Base-by-base conservation (phyloP, 2,797 vertebrate genomes). In the Lagocephalus sceleratus region DNA sequence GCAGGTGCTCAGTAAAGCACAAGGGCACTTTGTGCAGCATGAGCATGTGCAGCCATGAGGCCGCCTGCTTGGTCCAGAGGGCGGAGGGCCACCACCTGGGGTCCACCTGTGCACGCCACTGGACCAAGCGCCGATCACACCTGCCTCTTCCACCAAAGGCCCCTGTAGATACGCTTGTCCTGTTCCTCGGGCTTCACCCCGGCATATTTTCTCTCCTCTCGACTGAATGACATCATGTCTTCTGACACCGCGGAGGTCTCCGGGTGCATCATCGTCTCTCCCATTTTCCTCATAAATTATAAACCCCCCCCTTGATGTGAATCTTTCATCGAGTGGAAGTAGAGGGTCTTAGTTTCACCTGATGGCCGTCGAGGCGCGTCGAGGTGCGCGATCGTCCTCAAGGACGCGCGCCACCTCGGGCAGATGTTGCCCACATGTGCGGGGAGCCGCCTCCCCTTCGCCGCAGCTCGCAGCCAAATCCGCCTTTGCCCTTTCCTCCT, bases 401-500 rank as follows among this genome's bases (percentile, higher is more conserved):
- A n/a, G n/a, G n/a, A n/a, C n/a, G n/a, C n/a, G n/a, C n/a, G n/a
- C n/a, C n/a, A n/a, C n/a, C n/a, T n/a, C n/a, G n/a, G n/a, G n/a
- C n/a, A n/a, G n/a, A n/a, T n/a, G n/a, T n/a, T n/a, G n/a, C n/a
- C n/a, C n/a, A 14, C 5, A 29, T 29, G 8, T 29, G 29, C 10
- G 11, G 29, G 3, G 6, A 29, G 11, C 7, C 54, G 39, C 35
- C 48, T 53, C 41, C 2, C 42, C 40, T 8, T 58, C 26, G 19
- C 64, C 65, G 54, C 25, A 63, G 71, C 85, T 75, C 70, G 61
- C 55, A 78, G 87, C 70, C 51, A 77, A 78, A 60, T 81, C 69
- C 80, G 82, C 75, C 77, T 86, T 85, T 85, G 83, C 82, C 78
- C 82, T 82, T 81, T 82, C 76, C 74, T 69, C 65, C 62, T 56